Evolutionary conservation across 2,797 vertebrate genomes (phyloP).

Genomic region (Cossypha polioptera): DNA sequence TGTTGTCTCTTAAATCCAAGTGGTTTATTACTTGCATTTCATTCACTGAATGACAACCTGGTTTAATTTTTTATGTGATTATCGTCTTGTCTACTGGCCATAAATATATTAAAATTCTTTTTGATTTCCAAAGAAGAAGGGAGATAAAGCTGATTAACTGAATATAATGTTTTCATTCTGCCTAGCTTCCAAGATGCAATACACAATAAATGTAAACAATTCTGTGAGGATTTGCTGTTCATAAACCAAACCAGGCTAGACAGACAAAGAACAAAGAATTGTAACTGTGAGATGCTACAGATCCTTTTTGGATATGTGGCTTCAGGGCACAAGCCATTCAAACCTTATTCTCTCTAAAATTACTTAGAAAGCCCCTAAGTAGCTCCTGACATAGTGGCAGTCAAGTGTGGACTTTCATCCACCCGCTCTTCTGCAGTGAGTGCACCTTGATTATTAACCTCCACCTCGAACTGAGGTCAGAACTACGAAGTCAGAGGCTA

Average conservation of each 20-base stretch:
- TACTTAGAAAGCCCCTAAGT: background rate
- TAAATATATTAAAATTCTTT: background rate
- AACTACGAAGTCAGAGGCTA: background rate
- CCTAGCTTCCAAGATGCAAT: background rate
- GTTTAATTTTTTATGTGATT: background rate
- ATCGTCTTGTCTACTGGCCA: background rate
- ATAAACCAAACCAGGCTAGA: background rate
- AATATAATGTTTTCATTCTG: background rate
- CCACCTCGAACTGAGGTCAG: background rate
- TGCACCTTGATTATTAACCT: background rate
- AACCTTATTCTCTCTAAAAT: background rate
- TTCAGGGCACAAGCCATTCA: background rate
- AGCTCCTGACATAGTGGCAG: background rate
- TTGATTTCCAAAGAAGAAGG: background rate
- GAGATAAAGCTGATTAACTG: background rate
- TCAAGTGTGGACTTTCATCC: background rate
- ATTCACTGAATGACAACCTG: background rate
- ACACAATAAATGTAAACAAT: background rate
- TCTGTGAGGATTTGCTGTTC: background rate
- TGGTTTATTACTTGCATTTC: background rate
- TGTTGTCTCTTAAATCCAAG: background rate
- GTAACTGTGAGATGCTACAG: background rate
- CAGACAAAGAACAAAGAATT: background rate
- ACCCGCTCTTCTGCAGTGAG: background rate
- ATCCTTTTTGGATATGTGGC: background rate